Base-by-base conservation (phyloP, 1,140 invertebrate genomes). In the Paralvinella palmiformis region DNA sequence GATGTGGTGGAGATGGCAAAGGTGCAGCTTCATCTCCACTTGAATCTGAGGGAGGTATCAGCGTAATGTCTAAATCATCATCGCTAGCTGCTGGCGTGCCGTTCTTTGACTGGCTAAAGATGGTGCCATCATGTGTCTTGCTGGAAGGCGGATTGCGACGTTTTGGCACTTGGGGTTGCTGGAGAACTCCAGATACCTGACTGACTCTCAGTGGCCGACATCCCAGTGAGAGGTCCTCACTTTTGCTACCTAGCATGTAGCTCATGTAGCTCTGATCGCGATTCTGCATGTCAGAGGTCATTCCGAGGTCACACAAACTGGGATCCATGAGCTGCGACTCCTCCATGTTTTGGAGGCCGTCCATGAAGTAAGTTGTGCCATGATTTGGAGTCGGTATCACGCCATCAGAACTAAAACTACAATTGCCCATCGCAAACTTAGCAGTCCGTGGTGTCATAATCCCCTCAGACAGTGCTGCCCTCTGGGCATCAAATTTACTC, bases 361-460 rank as follows among this genome's bases (percentile, higher is more conserved):
- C 55, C 3, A 52, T 32, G 32, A 63, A 63, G 7, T 55, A 56
- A 0, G 24, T 24, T 24, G 71, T 66, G 0, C 68, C 64, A 15
- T 68, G 59, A 10, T 62, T 62, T 24, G 58, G 57, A 17, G 65
- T 62, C 2, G 72, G 69, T 22, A 70, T 24, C 7, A 69, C 45
- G 48, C 68, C 65, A 63, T 71, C 69, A 3, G 53, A 29, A 62
- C 66, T 69, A 45, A 70, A 72, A 64, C 69, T 72, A 7, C 45
- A 6, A 31, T 64, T 44, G 17, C 17, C 22, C 20, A 59, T 64
- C 10, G 33, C 31, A 17, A 72, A 29, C 29, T 62, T 13, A n/a
- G n/a, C 0, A 1, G 33, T 36, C 10, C 35, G 36, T 2, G 56
- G 27, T 10, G 44, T 27, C 22, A 37, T 59, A 3, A 53, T 56